Evolutionary conservation across 2,797 vertebrate genomes (phyloP).

Genomic region (Sebastes hubbsi): DNA sequence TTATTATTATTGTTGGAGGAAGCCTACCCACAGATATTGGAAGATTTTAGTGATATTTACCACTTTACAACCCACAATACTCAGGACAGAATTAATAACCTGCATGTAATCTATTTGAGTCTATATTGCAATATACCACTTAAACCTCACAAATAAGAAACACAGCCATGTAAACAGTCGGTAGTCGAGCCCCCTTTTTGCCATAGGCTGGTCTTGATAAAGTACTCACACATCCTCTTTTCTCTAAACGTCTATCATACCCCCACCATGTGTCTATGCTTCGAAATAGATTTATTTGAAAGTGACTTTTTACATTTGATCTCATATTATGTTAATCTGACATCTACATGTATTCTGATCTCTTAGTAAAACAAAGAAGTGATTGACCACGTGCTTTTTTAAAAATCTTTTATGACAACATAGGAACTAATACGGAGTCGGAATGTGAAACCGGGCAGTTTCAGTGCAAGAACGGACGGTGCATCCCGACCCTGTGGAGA

Average conservation of each 20-base stretch:
- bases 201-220: not conserved
- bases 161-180: not conserved
- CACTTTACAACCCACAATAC: not conserved
- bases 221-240: not conserved
- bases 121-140: not conserved
- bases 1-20: not conserved
- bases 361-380: not conserved
- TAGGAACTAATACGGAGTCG: conserved; percentile 85
- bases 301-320: not conserved
- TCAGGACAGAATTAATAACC: not conserved
- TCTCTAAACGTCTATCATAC: not conserved
- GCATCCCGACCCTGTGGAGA: conserved; percentile 94
- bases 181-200: not conserved
- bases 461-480: conserved; percentile 92
- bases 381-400: not conserved
- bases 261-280: too few relatives aligned
- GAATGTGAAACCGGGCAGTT: conserved; percentile 93
- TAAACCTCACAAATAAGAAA: not conserved
- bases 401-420: not conserved
- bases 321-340: not conserved
- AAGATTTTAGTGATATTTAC: not conserved
- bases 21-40: not conserved
- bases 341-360: not conserved
- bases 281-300: not conserved
- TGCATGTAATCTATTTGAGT: not conserved